Percentiles rank a stretch among this genome's conserved stretches.
Evolutionary conservation across 2,113 vertebrate genomes (phyloP).

Genomic region (Uria aalge): DNA sequence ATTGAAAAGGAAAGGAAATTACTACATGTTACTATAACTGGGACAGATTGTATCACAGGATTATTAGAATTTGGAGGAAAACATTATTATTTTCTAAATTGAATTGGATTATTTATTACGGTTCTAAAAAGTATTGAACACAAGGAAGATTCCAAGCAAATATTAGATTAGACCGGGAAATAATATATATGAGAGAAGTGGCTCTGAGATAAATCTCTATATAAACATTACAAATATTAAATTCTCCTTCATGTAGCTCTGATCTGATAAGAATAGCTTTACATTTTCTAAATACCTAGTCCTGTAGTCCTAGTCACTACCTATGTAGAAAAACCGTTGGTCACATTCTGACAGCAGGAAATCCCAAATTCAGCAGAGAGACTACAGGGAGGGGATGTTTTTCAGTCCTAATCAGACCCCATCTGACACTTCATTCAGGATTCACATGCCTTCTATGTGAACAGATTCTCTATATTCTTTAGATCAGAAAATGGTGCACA

Average conservation of each 20-base stretch:
- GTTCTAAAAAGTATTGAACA: conserved; percentile 77
- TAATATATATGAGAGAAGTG: conserved; percentile 70
- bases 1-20: conserved; percentile 74
- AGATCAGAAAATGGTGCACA: neutral
- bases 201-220: conserved; percentile 74
- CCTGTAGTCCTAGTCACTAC: conserved; percentile 23
- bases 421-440: neutral
- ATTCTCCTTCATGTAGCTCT: conserved; percentile 67
- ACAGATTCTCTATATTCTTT: neutral
- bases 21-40: conserved; percentile 67
- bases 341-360: neutral
- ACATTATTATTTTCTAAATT: conserved; percentile 79
- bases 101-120: conserved; percentile 81
- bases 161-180: conserved; percentile 75
- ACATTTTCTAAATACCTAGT: conserved; percentile 66
- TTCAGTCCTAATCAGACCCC: neutral
- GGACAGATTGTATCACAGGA: conserved; percentile 68
- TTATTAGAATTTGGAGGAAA: conserved; percentile 78
- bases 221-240: conserved; percentile 80
- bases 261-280: conserved; percentile 67
- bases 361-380: neutral
- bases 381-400: neutral
- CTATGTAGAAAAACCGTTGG: neutral
- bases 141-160: conserved; percentile 72
- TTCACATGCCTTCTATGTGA: neutral